Evolutionary conservation across 1,140 invertebrate species (phyloP).

Genomic region (Drosophila bocqueti): DNA sequence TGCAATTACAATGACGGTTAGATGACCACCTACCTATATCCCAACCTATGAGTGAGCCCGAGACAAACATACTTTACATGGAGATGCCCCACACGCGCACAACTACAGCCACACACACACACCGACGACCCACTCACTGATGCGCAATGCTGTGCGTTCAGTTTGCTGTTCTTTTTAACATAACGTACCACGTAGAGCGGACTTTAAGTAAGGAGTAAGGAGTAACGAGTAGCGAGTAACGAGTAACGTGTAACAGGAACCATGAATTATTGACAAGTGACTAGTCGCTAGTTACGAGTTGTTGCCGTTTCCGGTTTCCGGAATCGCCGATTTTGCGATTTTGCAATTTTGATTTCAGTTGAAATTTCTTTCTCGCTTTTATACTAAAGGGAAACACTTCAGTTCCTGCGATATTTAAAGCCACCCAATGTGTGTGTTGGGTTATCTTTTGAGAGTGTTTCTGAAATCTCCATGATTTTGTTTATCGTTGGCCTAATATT

Average conservation of each 20-base stretch:
- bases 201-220: slow-evolving; percentile 9
- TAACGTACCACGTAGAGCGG: slow-evolving; percentile 18
- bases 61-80: slow-evolving; percentile 62
- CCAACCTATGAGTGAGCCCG: slow-evolving; percentile 72
- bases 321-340: slow-evolving; percentile 9
- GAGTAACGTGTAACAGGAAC: neutral
- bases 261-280: neutral
- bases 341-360: neutral
- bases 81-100: slow-evolving; percentile 17
- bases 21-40: slow-evolving; percentile 19
- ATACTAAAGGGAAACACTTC: neutral
- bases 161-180: slow-evolving; percentile 41
- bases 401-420: neutral
- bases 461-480: neutral
- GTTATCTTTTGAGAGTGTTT: neutral
- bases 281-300: neutral
- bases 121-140: neutral
- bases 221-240: neutral
- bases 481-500: neutral
- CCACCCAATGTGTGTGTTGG: neutral
- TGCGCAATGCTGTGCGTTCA: slow-evolving; percentile 16
- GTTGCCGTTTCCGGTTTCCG: slow-evolving; percentile 26
- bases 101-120: neutral
- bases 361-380: neutral
- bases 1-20: slow-evolving; percentile 9